Evolutionary conservation across 2,797 vertebrate species (phyloP), one percentile per base, ranked within the genome.

Genomic region (Fringilla coelebs): DNA sequence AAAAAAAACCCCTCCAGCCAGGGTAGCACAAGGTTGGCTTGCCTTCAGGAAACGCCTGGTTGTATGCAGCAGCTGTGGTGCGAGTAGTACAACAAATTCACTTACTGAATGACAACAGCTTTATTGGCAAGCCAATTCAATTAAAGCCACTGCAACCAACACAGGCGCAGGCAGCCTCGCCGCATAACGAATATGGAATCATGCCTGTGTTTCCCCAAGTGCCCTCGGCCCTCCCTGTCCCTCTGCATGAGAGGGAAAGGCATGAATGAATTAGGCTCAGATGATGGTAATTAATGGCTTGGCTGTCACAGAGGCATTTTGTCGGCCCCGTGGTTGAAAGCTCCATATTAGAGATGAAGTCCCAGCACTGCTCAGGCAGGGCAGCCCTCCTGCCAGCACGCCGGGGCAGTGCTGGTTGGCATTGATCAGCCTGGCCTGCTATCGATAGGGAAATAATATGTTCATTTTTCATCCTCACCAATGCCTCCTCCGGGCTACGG

Each of bases 51-150:
- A 98, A 98, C 51, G 97, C 97, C 96, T 80, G 98, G 98, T 97
- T 98, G 98, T 98, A 97, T 98, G 97, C 97, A 98, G 97, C 98
- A 98, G 98, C 98, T 98, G 98, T 97, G 98, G 97, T 94, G 97
- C 67, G 96, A 98, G 98, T 98, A 98, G 97, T 97, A 98, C 98
- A 98, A 98, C 98, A 98, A 98, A 98, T 98, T 98, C 98, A 98
- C 98, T 98, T 98, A 98, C 98, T 98, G 98, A 98, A 98, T 98
- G 98, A 98, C 98, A 98, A 98, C 98, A 98, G 98, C 98, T 98
- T 98, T 98, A 98, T 98, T 98, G 98, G 98, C 98, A 98, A 98
- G 98, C 98, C 98, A 98, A 98, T 98, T 98, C 98, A 98, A 98
- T 98, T 98, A 98, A 98, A 98, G 98, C 98, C 98, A 98, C 97